phyloP scores from a whole-genome alignment of 2,888 invertebrate species.

The Noctua pronuba region DNA sequence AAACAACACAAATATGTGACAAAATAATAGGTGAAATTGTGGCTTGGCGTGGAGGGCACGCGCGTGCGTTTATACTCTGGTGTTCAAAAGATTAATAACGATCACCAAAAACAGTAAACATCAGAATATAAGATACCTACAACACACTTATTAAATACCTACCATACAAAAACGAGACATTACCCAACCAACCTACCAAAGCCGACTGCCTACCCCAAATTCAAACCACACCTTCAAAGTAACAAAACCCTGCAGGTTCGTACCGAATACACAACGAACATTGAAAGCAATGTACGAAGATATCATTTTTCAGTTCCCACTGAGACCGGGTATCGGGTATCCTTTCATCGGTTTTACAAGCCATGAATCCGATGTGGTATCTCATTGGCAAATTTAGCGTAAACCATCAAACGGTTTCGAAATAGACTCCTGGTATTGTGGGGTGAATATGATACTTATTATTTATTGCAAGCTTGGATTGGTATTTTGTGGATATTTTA shows the following conservation, averaged over 20 bases:
- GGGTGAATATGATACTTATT: constrained; percentile 37
- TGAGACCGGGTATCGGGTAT: constrained; percentile 60
- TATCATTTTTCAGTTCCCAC: constrained; percentile 76
- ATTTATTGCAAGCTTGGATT: background rate
- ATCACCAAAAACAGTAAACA: background rate
- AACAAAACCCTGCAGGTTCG: constrained; percentile 11
- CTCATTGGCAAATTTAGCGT: constrained; percentile 87
- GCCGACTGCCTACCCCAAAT: background rate
- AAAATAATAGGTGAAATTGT: too few relatives aligned
- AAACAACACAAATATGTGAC: too few relatives aligned
- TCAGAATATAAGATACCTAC: background rate
- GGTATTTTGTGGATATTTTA: too few relatives aligned
- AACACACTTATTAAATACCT: background rate
- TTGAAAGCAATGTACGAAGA: constrained; percentile 56
- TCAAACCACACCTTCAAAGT: background rate
- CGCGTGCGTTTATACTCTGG: too few relatives aligned
- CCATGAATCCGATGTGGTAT: constrained; percentile 85
- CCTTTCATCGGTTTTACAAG: constrained; percentile 84
- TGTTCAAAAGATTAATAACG: background rate
- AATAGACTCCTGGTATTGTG: constrained; percentile 46
- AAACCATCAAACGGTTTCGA: constrained; percentile 76
- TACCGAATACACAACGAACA: constrained; percentile 25
- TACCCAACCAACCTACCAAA: background rate
- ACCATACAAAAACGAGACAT: background rate
- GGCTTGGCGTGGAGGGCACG: too few relatives aligned